Base-by-base conservation (phyloP, 2,888 invertebrate genomes). In the Alsophila aescularia region DNA sequence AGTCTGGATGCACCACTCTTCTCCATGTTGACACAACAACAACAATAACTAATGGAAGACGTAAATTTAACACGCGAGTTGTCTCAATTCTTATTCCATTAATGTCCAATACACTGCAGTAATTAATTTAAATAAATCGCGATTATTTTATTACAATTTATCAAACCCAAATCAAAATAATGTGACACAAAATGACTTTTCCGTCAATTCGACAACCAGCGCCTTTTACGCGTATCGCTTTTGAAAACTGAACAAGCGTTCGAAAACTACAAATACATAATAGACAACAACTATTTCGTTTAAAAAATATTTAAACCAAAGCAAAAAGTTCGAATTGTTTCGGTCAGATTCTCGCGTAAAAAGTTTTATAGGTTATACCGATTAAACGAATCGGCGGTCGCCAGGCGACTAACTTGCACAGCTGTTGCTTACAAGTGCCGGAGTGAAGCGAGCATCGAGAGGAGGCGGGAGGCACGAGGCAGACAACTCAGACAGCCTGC, bases 311-410 rank as follows among this genome's bases (percentile, higher is more conserved):
- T 24, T 29, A n/a, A n/a, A 29, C 8, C 29, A 7, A 7, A 9
- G 29, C n/a, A 29, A 29, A 29, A 10, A 29, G 29, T 29, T n/a
- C n/a, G n/a, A n/a, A 29, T 29, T 29, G 13, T 35, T 45, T 45
- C 2, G 10, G 4, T 41, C 32, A 27, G 2, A 35, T 4, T 45
- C 29, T 41, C 54, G 43, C 29, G 10, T 54, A 37, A 54, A 36
- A 62, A 59, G 58, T 52, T 39, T 50, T 49, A 60, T 78, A 89
- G 76, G 42, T 50, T 49, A 60, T 78, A 89, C 77, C 83, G 90
- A 90, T 85, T 76, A 83, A 89, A 87, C 89, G 77, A 74, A 75
- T 72, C 72, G 69, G 72, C 80, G 80, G 87, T 88, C 83, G 83
- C 86, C 74, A 77, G 70, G 87, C 84, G 81, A 85, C 83, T 62